Evolutionary conservation across 1,140 invertebrate species (phyloP), one percentile per base, ranked within the genome.

Genomic region (Belonocnema kinseyi): DNA sequence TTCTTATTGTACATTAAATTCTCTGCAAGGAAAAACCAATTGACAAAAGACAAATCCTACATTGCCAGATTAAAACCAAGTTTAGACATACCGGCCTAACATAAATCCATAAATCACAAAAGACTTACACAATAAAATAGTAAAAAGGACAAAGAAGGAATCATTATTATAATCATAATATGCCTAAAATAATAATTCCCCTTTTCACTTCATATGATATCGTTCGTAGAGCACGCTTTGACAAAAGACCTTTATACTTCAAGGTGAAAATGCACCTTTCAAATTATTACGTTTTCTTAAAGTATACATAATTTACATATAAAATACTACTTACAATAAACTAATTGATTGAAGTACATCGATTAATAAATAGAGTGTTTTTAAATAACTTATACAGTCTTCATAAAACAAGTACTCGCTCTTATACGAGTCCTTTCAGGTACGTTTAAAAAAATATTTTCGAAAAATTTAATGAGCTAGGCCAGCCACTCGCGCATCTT

Each of bases 401-500:
- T 79, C 46, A 75, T 54, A 80, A 82, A 77, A 82, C 50, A 86
- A 88, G 85, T 85, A 79, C 76, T 83, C 83, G 88, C 88, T 90
- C 82, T 82, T 90, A 83, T 86, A 90, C 89, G 85, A 85, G 79
- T 87, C 83, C 86, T 84, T 83, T 83, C 66, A 78, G 52, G 76
- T 83, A 84, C 73, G 80, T 73, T 79, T 83, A 80, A 89, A 83
- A 80, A 81, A 58, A 56, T 77, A 66, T 70, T 78, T 74, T 73
- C 26, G 75, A 78, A 74, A 77, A 14, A 70, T 66, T 81, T 70
- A 82, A 51, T 66, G 76, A 11, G 19, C 82, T 72, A 90, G 80
- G 75, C 90, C 90, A 73, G 90, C 89, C 73, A 89, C 78, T 78
- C 83, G 87, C 4, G 88, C 90, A 78, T 92, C 90, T 72, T 86